Percentiles rank a stretch among this genome's conserved stretches.
Evolutionary conservation across 2,797 vertebrate species (phyloP).

Genomic region (Naso thynnoides): DNA sequence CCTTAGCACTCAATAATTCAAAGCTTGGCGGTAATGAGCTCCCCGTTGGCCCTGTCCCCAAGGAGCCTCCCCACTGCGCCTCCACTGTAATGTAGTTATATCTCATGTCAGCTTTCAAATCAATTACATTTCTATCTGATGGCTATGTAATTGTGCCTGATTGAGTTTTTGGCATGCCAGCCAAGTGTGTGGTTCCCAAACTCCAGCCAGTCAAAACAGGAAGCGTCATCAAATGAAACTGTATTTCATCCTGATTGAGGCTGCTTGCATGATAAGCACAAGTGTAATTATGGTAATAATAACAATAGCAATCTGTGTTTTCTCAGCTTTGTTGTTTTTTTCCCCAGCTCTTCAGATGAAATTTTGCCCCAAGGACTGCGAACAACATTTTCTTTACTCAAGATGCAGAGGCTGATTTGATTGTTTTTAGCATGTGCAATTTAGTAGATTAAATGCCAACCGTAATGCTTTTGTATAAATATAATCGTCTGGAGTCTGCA

Average conservation of each 20-base stretch:
- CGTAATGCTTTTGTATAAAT: constrained; percentile 47
- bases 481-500: constrained; percentile 33
- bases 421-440: constrained; percentile 73
- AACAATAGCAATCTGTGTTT: constrained; percentile 82
- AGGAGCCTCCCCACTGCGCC: constrained; percentile 78
- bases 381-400: constrained; percentile 69
- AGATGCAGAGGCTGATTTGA: constrained; percentile 72
- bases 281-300: constrained; percentile 80
- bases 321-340: constrained; percentile 76
- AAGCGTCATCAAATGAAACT: constrained; percentile 84
- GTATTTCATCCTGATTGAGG: constrained; percentile 84
- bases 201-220: constrained; percentile 83
- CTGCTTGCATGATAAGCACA: constrained; percentile 74
- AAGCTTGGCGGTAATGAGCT: constrained; percentile 86
- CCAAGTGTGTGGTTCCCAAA: constrained; percentile 78
- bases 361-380: constrained; percentile 67
- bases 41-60: constrained; percentile 80
- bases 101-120: constrained; percentile 89
- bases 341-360: constrained; percentile 62
- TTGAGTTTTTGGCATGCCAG: constrained; percentile 85
- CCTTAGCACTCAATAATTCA: constrained; percentile 85
- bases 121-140: constrained; percentile 89
- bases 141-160: constrained; percentile 86
- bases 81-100: constrained; percentile 86
- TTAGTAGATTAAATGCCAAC: constrained; percentile 67